Conservation (phyloP, 2,888 invertebrate species). For the Papilio gigon region DNA sequence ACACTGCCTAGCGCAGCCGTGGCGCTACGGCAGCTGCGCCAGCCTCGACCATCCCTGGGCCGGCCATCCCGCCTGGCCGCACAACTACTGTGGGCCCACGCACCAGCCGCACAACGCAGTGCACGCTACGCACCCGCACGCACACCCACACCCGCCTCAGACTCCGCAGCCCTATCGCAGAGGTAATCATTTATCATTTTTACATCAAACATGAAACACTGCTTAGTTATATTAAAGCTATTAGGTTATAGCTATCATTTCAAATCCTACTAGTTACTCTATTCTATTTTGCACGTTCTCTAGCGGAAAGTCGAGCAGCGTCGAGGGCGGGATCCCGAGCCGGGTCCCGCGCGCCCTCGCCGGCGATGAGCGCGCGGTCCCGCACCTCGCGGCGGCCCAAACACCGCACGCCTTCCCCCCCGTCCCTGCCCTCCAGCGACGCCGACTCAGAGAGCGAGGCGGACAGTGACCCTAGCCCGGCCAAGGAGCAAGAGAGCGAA, state of each 20-base stretch:
- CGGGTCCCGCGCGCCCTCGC: conserved; percentile 85
- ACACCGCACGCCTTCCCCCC: conserved; percentile 72
- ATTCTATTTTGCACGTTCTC: conserved; percentile 20
- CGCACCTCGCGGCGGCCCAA: conserved; percentile 84
- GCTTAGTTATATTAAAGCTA: too few relatives aligned
- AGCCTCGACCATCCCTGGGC: conserved; percentile 69
- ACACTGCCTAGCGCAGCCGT: conserved; percentile 56
- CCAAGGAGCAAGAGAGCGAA: conserved; percentile 45
- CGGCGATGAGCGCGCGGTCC: conserved; percentile 86
- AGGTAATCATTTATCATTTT: conserved; percentile 51
- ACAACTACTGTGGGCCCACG: conserved; percentile 53
- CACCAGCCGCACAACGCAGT: conserved; percentile 47
- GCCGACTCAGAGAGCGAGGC: conserved; percentile 84
- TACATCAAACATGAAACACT: neutral
- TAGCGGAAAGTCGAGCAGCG: conserved; percentile 74
- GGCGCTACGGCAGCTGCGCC: conserved; percentile 78
- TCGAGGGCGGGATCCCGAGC: conserved; percentile 82
- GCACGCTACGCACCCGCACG: conserved; percentile 50
- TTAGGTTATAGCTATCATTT: too few relatives aligned
- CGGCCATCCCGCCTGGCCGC: conserved; percentile 44
- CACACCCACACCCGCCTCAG: conserved; percentile 56
- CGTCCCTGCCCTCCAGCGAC: conserved; percentile 76
- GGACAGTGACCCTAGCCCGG: conserved; percentile 55
- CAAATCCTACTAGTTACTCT: neutral
- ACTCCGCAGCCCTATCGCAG: conserved; percentile 67